phyloP scores from a whole-genome alignment of 2,888 invertebrate genomes.

The Thyatira batis region DNA sequence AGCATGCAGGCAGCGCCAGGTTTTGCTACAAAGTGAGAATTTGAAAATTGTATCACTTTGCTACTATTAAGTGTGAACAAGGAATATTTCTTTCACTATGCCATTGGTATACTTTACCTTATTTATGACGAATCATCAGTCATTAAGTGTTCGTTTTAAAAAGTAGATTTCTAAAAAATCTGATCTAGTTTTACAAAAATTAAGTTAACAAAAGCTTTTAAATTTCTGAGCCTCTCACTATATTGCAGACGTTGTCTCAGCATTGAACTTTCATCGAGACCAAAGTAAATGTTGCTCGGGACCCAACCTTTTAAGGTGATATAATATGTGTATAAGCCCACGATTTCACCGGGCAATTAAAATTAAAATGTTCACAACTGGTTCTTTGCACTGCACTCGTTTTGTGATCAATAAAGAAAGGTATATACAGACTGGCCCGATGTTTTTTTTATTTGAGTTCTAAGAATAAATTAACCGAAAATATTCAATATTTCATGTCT shows the following conservation, averaged over 20 bases:
- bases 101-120: not conserved
- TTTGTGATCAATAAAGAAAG: conserved; percentile 18
- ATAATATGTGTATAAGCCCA: conserved; percentile 28
- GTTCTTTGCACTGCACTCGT: conserved; percentile 27
- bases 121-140: not conserved
- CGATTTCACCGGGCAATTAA: conserved; percentile 45
- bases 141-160: no score
- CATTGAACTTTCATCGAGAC: conserved; percentile 8
- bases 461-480: no score
- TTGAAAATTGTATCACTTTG: not conserved
- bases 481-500: no score
- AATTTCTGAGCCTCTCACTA: not conserved
- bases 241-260: not conserved
- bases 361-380: conserved; percentile 45
- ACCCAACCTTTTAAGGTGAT: conserved; percentile 24
- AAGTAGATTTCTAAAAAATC: not conserved
- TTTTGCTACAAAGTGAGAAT: not conserved
- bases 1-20: conserved; percentile 11
- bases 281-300: conserved; percentile 5
- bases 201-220: not conserved
- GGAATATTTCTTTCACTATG: not conserved
- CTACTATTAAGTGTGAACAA: not conserved
- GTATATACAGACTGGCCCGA: conserved; percentile 16
- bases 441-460: no score
- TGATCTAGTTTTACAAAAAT: not conserved